Percentiles rank a stretch among this genome's conserved stretches.
These are phyloP conservation scores for Leucophora obtusa DNA, from an alignment of 2,888 invertebrate species.

Conservation along the genomic window DNA sequence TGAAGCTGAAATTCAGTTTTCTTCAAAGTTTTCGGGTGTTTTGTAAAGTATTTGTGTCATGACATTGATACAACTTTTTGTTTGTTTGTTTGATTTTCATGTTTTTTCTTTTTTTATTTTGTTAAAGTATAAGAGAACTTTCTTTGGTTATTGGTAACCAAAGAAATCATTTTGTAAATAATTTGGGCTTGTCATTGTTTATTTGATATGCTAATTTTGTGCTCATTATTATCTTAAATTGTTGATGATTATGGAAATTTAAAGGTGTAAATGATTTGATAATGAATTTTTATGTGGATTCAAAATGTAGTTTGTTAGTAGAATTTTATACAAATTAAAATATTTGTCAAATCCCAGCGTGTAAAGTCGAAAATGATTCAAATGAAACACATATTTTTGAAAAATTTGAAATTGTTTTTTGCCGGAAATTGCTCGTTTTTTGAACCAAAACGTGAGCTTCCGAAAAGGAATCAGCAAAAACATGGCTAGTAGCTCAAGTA, in stretches of 20 bases:
- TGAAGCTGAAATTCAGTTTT: background rate
- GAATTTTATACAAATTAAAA: too few relatives aligned
- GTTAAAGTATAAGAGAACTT: background rate
- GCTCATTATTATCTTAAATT: constrained; percentile 26
- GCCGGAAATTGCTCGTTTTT: too few relatives aligned
- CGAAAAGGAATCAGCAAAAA: too few relatives aligned
- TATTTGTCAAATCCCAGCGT: too few relatives aligned
- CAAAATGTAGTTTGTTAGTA: too few relatives aligned
- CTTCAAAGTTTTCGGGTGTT: background rate
- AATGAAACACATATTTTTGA: too few relatives aligned
- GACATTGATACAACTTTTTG: constrained; percentile 28
- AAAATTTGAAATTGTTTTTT: too few relatives aligned
- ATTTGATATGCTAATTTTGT: constrained; percentile 45
- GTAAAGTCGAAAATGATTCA: too few relatives aligned
- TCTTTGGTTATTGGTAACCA: background rate
- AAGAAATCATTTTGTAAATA: constrained; percentile 5
- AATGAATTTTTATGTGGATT: background rate
- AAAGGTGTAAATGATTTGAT: background rate
- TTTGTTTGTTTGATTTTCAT: constrained; percentile 3
- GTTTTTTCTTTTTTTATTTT: background rate
- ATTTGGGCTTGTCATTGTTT: constrained; percentile 19
- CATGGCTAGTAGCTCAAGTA: too few relatives aligned
- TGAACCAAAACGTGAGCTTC: too few relatives aligned
- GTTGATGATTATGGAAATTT: constrained; percentile 1
- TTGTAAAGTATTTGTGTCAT: constrained; percentile 39